Base-by-base conservation (phyloP, 2,888 invertebrate species). In the Drosophila kanekoi region DNA sequence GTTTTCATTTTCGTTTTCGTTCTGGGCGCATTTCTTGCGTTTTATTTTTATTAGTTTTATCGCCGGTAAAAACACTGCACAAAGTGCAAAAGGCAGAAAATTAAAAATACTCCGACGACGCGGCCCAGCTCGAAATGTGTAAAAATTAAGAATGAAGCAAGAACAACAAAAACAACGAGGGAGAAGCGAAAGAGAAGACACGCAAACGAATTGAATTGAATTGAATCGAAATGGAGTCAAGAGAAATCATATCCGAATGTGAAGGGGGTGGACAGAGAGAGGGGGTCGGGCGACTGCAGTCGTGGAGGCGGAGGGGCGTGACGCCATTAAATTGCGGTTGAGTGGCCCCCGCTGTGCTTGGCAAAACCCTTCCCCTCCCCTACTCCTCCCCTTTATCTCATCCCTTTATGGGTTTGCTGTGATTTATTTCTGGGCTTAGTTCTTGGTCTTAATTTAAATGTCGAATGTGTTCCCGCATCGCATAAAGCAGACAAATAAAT, bases 61-160 rank as follows among this genome's bases (percentile, higher is more conserved):
- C 40, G 52, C 16, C 40, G 40, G 52, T 51, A 40, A 80, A 83
- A 79, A 81, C 82, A 72, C 68, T 68, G 79, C 71, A 79, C n/a
- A 79, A 72, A 86, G 86, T 81, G 87, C 79, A 83, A 88, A 84
- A 82, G 79, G 72, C 88, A 88, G 88, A 86, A 86, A 88, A 88
- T 86, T 88, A 88, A 86, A 86, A 86, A 88, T 87, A 85, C 85
- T 87, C 80, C 76, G 67, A 68, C 61, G 78, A 61, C 71, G 80
- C 56, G 53, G 8, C 54, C 52, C 62, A 61, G 66, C 59, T 57
- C 59, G 65, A 64, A 68, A 53, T 64, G 61, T 72, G 72, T 68
- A 72, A 64, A 43, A 75, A 60, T 52, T 47, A 62, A 60, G 58
- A 18, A 45, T 8, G 28, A 38, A 59, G 51, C 57, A 45, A 48